Evolutionary conservation across 2,888 invertebrate genomes (phyloP), one percentile per base, ranked within the genome.

Genomic region (Silvanus unidentatus): DNA sequence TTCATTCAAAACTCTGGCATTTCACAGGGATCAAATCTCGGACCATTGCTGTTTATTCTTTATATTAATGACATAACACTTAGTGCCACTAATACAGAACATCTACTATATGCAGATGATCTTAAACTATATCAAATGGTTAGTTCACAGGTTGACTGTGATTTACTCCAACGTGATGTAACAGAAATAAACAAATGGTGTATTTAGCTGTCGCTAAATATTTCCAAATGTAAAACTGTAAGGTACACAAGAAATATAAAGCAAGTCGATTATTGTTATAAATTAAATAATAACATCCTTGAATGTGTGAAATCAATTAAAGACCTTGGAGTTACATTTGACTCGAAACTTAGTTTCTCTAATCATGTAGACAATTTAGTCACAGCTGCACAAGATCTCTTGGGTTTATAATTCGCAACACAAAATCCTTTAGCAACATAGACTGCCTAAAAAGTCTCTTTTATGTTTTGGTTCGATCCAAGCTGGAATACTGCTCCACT

Each of bases 11-110:
- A n/a, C 10, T 35, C 41, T 32, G 41, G 41, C 4, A 15, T 41
- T 32, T 34, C 41, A 14, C 34, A 41, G 14, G 41, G 41, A 6
- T 41, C 41, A 5, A 41, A 41, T 41, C 30, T 41, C 12, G 41
- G 41, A 6, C 41, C 41, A 8, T 41, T 41, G 2, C 11, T 41
- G 11, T 41, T 41, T 32, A 32, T 9, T 32, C 6, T 41, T 8
- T 41, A 2, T 15, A 41, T 41, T 12, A 16, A 41, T 1, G 41
- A 41, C 16, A 8, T 41, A 6, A 14, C 8, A 12, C 10, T 10
- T 6, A 12, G 35, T 15, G 29, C 29, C 13, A 11, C 10, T 8
- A 5, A 34, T 13, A 12, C 30, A 4, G 29, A 41, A 13, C 35
- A 4, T 12, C 27, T 32, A n/a, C 10, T 41, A 11, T 41, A 34